Base-by-base conservation (phyloP, 37 sponge, comb jelly and placozoan genomes). In the Cliona cf. orientalis region DNA sequence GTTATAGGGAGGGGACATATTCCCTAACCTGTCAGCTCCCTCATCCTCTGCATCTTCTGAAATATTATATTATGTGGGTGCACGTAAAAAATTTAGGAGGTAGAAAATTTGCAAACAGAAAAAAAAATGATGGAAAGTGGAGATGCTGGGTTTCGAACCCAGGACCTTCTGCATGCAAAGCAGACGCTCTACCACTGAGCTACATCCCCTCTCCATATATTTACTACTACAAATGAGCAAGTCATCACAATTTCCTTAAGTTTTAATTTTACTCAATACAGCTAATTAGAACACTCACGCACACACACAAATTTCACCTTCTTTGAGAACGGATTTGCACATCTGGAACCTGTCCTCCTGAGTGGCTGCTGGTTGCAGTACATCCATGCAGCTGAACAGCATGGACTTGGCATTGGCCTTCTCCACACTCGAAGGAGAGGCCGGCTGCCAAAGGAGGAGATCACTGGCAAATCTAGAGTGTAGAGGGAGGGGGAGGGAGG, bases 371-470 rank as follows among this genome's bases (percentile, higher is more conserved):
- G 88, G 82, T 32, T 88, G 82, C 3, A 89, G 53, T n/a, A 72
- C 59, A 40, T 83, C 90, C 72, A 79, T 70, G 65, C 72, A 82
- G 46, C 81, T 80, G 72, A 64, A 70, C 40, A 88, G 71, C 63
- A 81, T 45, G 14, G 73, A 72, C 36, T 58, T 45, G 34, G 90
- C 76, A 35, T 64, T 84, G 44, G 80, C 80, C 73, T 68, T 84
- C 74, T 80, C 80, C 5, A 84, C 75, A 21, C 69, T 35, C 29
- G 63, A 74, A 3, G 89, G 83, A 71, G 64, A 66, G 28, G 91
- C 82, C 37, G 91, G 87, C 67, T 85, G 58, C 91, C 91, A 91
- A 38, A 91, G 66, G 25, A 46, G 58, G 37, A 91, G 72, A 39
- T 91, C 91, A 12, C 34, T 69, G 21, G 66, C 75, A 86, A 91